Base-by-base conservation (phyloP, 1,140 invertebrate species). In the Drosophila triauraria region DNA sequence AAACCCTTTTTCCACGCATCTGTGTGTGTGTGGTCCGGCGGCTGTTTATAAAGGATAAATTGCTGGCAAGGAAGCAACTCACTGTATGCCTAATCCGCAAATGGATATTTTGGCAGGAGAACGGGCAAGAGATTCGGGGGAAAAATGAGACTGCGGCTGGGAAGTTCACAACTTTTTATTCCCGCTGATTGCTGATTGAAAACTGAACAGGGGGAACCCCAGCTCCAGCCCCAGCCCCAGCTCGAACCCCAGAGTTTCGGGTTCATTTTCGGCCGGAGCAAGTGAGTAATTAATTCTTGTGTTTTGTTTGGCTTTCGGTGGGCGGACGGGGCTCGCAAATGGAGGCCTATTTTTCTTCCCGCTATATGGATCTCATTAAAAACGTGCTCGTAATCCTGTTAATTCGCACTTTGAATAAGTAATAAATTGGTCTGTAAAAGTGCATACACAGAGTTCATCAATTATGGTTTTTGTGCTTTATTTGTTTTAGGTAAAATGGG, bases 41-140 rank as follows among this genome's bases (percentile, higher is more conserved):
- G 79, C 79, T 88, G 85, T 84, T 84, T 90, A 84, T 67, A 87
- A 87, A 83, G 84, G 80, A 83, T 87, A 88, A 80, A 74, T 87
- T 80, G 71, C 83, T 87, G 78, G 65, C 67, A 40, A 70, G 67
- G 40, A 68, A 30, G 78, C 84, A 75, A 75, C 69, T 75, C 67
- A 58, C 64, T 81, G 78, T 85, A 79, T 87, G 83, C 81, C 85
- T 87, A 87, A 87, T 87, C 83, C 83, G 83, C 78, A 87, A 87
- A 87, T 87, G 83, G 83, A 87, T 87, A 80, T 82, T 80, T 87
- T 82, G 75, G 70, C 74, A 58, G 81, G 79, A 64, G 17, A 30
- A 15, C 23, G 44, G 30, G 32, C 32, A 35, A 9, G 32, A 35
- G 32, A 42, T 44, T 15, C 9, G 32, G 30, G 27, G 58, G 27